Base-by-base conservation (phyloP, 2,113 vertebrate genomes). In the Lethenteron camtschaticum region DNA sequence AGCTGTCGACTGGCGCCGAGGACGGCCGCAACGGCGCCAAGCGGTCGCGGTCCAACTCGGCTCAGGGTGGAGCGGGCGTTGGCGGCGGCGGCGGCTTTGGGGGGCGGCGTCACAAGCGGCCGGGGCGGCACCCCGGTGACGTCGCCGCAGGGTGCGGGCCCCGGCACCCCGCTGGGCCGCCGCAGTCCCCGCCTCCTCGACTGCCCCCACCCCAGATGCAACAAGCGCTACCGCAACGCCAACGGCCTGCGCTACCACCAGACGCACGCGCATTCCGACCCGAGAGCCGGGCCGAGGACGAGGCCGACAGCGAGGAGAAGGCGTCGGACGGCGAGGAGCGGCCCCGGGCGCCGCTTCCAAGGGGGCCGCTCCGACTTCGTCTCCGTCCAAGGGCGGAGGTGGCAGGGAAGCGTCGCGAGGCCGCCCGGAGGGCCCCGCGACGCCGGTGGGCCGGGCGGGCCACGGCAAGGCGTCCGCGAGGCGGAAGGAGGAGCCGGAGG, bases 221-320 rank as follows among this genome's bases (percentile, higher is more conserved):
- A 92, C 85, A 99, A 99, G 78, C 94, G 94, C 74, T 99, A 99
- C 80, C 96, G 96, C 85, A 92, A 99, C 83, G 96, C 96, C 77
- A 99, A 99, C 2, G 94, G 94, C 69, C 80, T 99, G 69, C 80
- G 94, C 63, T 97, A 97, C 79, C 94, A 99, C 78, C 94, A 99
- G 80, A 92, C 89, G 9, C 94, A 99, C 1, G 94, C 92, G 73
- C 94, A 97, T 78, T 81, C 96, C 74, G 91, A 96, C 72, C 79
- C 1, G 89, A 95, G 72, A 88, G 83, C 75, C 95, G 96, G 71
- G 82, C 90, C 69, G 89, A 96, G 69, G 85, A 89, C 60, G 94
- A 94, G 75, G 82, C 84, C 12, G 90, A 99, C 72, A 85, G 83
- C 1, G 92, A 97, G 75, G 91, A 90, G 69, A 86, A 92, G 74